Evolutionary conservation across 53 echinoderm and acorn worm genomes (phyloP), one percentile per base, ranked within the genome.

Genomic region (Echinometra lucunter): DNA sequence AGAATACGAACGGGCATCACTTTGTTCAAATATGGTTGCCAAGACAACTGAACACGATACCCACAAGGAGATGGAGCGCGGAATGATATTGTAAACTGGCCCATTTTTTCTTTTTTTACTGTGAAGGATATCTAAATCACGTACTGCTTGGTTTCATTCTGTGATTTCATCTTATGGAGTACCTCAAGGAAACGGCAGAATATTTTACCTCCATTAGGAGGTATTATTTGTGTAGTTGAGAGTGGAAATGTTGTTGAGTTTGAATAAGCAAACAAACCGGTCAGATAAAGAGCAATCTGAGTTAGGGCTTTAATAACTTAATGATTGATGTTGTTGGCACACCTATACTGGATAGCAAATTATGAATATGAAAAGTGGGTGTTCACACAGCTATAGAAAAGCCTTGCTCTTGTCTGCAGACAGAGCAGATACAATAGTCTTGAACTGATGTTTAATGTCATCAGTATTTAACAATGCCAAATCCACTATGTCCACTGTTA

Each of bases 11-110:
- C 66, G 91, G 72, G 91, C 91, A 91, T 91, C 72, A 91, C 70
- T 91, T 91, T 91, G 72, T 91, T 91, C 91, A 91, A 91, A 91
- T 91, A 91, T 66, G 91, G 91, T 91, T 69, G 66, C 70, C 91
- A 91, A 70, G 91, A 23, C 91, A 91, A 91, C 91, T 25, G 45
- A 89, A 45, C 91, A 91, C 30, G 70, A 91, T 91, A 91, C 37
- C 70, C 60, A 58, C 60, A 19, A 89, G 37, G 89, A 89, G 60
- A 89, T 89, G 60, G 89, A 63, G 89, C 60, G 60, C 37, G 89
- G 89, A 89, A 49, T 89, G 89, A 89, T 89, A 89, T 89, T 60
- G 89, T 89, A 89, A 89, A 60, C 89, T 60, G 89, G 89, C 58
- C 89, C 89, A 89, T 89, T 47, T 89, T 38, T 89, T 53, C 37